Evolutionary conservation across 2,888 invertebrate genomes (phyloP).

Genomic region (Dicroscelio sp.): DNA sequence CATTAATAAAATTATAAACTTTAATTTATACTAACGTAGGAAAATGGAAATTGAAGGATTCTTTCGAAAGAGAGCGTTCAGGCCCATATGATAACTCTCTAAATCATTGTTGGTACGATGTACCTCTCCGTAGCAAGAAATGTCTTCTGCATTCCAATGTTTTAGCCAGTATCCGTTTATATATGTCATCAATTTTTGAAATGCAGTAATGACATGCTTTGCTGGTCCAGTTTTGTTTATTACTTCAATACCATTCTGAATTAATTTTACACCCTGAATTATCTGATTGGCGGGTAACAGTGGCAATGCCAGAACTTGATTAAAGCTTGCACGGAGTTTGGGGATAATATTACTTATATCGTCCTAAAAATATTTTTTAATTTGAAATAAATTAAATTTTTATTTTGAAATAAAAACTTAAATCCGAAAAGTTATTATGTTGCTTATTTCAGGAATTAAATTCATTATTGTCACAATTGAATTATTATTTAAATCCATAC

Average conservation of each 20-base stretch:
- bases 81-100: not conserved
- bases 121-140: not conserved
- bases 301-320: not conserved
- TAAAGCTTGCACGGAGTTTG: no score
- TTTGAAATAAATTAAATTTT: no score
- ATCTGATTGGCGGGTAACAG: not conserved
- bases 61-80: not conserved
- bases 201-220: not conserved
- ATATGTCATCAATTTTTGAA: not conserved
- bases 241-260: not conserved
- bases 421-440: no score
- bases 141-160: not conserved
- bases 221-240: not conserved
- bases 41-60: not conserved
- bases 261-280: not conserved
- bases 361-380: no score
- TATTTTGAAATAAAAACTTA: no score
- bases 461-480: no score
- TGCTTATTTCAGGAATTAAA: no score
- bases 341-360: no score
- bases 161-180: not conserved
- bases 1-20: no score
- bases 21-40: no score
- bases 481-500: no score
- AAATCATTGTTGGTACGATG: not conserved